Percentiles rank a stretch among this genome's conserved stretches.
phyloP scores from a whole-genome alignment of 2,888 invertebrate species.

The Muschampia plurimacula region DNA sequence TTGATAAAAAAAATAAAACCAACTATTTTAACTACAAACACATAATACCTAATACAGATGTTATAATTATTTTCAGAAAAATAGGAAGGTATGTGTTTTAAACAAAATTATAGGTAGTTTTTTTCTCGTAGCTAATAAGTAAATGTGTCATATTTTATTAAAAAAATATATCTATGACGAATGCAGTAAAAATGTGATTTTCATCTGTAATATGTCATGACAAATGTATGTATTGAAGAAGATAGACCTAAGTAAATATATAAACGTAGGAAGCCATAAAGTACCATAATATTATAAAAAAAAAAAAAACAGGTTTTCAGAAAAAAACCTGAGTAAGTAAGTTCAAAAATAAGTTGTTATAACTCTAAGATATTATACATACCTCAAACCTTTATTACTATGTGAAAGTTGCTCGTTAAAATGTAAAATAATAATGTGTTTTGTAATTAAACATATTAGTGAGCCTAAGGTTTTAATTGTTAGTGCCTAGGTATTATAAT shows the following conservation, averaged over 20 bases:
- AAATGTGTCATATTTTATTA: conserved; percentile 11
- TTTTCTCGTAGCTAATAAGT: background rate
- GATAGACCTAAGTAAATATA: background rate
- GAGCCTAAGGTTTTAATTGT: conserved; percentile 23
- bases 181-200: conserved; percentile 40
- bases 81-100: conserved; percentile 4
- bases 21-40: conserved; percentile 13
- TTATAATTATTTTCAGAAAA: conserved; percentile 28
- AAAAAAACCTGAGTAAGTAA: conserved; percentile 27
- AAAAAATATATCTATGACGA: conserved; percentile 2
- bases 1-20: background rate
- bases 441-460: background rate
- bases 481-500: background rate
- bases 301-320: background rate
- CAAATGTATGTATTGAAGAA: background rate
- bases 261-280: background rate
- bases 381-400: conserved; percentile 12
- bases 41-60: conserved; percentile 12
- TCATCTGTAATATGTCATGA: conserved; percentile 16
- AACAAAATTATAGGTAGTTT: background rate
- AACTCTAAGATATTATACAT: conserved; percentile 3
- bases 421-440: background rate
- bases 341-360: background rate
- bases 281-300: background rate
- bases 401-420: background rate